Evolutionary conservation across 2,888 invertebrate genomes (phyloP), one percentile per base, ranked within the genome.

Genomic region (Drosophila hamatofila): DNA sequence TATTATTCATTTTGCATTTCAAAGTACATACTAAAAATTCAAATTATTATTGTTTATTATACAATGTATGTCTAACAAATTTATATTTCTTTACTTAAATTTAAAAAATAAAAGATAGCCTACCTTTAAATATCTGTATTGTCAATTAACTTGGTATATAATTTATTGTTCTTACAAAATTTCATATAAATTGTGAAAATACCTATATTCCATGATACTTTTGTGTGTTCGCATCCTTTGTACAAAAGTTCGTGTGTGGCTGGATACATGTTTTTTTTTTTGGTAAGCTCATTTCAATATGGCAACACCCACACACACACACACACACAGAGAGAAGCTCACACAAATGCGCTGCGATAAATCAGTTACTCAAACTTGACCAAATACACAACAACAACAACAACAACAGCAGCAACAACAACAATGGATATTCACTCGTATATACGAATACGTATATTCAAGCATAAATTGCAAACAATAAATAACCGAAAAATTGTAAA

Each of bases 401-500:
- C 49, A 30, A 12, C 6, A 39, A 42, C 51, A 61, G 37, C 60
- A 61, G 44, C 18, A 49, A 3, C 6, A 44, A 49, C 9, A 46
- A 44, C 64, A 66, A 63, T 37, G 48, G 27, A 37, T 46, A 60
- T 51, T 48, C 46, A 51, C 51, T 65, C 57, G 57, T 25, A 49
- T 66, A 44, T 61, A 30, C 41, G 61, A 62, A 62, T 75, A 49
- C 60, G 65, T 54, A 75, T 72, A 80, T 75, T 75, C 80, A 75
- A 83, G 90, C 90, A 86, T 80, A 89, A 88, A 90, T 90, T 88
- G 87, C 89, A 81, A 89, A 88, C 87, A 89, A 89, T 89, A 89
- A 90, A 89, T 88, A 89, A 89, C 90, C 78, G 81, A 90, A 89
- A 90, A 90, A 90, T 90, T 90, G 89, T 89, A 90, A 89, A 90